phyloP scores from a whole-genome alignment of 2,113 vertebrate species.

The Ictalurus punctatus region DNA sequence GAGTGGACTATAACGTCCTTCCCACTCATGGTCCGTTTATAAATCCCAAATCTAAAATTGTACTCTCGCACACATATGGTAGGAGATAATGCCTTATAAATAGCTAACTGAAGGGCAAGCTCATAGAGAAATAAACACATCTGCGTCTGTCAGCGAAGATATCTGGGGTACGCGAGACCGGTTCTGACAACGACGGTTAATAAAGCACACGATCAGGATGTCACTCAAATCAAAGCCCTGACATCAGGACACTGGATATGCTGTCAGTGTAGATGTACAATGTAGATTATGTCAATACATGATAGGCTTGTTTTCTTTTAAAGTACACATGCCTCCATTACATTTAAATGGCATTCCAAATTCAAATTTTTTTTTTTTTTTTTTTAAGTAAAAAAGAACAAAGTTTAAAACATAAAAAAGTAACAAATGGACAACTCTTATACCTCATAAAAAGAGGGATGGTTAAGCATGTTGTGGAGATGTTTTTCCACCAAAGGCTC shows the following conservation, averaged over 20 bases:
- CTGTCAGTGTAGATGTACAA: neutral
- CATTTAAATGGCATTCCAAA: neutral
- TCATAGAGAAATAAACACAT: neutral
- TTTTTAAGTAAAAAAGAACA: too few relatives aligned
- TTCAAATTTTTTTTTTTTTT: neutral
- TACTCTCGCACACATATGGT: neutral
- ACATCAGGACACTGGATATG: neutral
- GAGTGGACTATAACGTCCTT: neutral
- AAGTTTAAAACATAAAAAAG: neutral
- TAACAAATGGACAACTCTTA: neutral
- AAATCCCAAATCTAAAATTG: conserved; percentile 6
- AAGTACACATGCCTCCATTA: neutral
- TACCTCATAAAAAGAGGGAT: neutral
- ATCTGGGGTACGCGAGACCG: neutral
- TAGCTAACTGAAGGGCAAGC: neutral
- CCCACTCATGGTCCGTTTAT: conserved; percentile 12
- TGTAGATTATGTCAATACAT: neutral
- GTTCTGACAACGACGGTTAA: neutral
- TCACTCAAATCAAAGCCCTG: neutral
- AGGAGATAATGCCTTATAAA: neutral
- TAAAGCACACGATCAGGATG: neutral
- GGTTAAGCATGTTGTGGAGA: neutral
- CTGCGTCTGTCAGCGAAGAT: neutral
- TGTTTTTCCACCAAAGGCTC: neutral
- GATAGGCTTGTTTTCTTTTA: neutral